A percentile compares a stretch with the other conserved stretches of the same genome.
Conservation (phyloP, 2,113 vertebrate genomes). For the Capra hircus region DNA sequence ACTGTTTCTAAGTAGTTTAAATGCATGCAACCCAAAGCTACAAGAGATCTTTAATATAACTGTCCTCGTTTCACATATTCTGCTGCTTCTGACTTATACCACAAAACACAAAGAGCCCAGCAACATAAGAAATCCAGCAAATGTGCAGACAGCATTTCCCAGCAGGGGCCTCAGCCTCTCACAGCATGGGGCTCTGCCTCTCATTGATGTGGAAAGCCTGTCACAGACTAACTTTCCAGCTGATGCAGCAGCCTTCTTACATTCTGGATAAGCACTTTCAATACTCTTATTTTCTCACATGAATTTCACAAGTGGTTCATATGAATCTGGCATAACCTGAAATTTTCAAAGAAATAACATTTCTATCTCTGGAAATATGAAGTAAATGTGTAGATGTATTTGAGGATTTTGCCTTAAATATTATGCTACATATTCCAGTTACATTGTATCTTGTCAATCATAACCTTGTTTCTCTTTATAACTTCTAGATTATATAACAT, state of each 20-base stretch:
- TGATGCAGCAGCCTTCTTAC: conserved; percentile 32
- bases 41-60: background rate
- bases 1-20: conserved; percentile 38
- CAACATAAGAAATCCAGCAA: conserved; percentile 29
- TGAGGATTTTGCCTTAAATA: conserved; percentile 23
- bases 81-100: background rate
- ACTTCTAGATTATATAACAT: background rate
- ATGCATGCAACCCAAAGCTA: conserved; percentile 15
- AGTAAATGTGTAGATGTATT: background rate
- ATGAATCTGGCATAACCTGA: background rate
- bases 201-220: conserved; percentile 15
- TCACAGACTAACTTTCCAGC: conserved; percentile 13
- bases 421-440: background rate
- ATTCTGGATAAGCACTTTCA: conserved; percentile 24
- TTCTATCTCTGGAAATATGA: background rate
- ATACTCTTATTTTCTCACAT: background rate
- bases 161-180: conserved; percentile 25
- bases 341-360: conserved; percentile 1
- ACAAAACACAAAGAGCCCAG: background rate
- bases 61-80: conserved; percentile 9
- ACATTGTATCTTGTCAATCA: background rate
- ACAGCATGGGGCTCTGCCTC: conserved; percentile 30
- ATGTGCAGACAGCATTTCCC: conserved; percentile 33
- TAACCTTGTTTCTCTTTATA: background rate
- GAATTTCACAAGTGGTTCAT: background rate